These are phyloP conservation scores for Cryptoprocta ferox DNA, from an alignment of 2,797 vertebrate species.

Conservation along the genomic window DNA sequence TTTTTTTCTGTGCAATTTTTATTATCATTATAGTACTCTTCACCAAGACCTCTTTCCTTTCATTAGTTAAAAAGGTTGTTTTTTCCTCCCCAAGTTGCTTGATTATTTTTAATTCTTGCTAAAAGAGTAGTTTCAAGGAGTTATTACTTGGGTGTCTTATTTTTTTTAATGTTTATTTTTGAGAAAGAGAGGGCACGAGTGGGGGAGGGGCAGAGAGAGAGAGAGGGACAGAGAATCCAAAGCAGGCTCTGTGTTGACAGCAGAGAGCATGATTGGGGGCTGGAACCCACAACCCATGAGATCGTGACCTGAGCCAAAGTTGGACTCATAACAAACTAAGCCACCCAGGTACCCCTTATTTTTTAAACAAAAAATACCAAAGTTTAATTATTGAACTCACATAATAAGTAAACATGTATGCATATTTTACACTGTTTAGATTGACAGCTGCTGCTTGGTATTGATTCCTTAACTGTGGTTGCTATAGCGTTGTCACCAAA, in stretches of 20 bases:
- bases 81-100: constrained; percentile 1
- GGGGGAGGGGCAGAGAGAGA: too few relatives aligned
- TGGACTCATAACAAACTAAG: too few relatives aligned
- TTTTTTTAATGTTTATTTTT: background rate
- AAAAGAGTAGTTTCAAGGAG: background rate
- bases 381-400: background rate
- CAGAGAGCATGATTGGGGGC: too few relatives aligned
- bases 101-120: constrained; percentile 27
- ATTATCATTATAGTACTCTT: background rate
- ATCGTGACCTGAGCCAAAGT: too few relatives aligned
- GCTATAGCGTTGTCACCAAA: background rate
- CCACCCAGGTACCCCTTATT: background rate
- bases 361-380: background rate
- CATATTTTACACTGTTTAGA: background rate
- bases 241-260: too few relatives aligned
- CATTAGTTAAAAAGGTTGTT: background rate
- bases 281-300: too few relatives aligned
- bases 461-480: background rate
- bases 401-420: background rate
- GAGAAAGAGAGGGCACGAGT: too few relatives aligned
- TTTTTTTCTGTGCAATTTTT: constrained; percentile 29
- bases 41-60: constrained; percentile 39
- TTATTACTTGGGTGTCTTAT: background rate
- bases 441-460: background rate
- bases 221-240: too few relatives aligned